A percentile compares a stretch with the other conserved stretches of the same genome.
Evolutionary conservation across 2,888 invertebrate genomes (phyloP).

Genomic region (Colletes collaris): DNA sequence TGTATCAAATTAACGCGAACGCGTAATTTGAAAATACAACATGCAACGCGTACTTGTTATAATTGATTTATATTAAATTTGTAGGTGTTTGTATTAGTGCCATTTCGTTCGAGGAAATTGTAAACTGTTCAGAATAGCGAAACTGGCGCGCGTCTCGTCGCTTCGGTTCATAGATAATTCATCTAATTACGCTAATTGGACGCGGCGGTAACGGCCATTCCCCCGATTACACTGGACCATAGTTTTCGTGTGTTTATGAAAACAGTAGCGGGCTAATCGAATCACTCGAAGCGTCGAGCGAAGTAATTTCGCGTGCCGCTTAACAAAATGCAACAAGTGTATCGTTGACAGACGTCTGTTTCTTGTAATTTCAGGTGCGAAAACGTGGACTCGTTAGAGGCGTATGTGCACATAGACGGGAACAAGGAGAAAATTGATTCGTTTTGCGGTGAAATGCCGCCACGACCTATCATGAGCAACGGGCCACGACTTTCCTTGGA

Average conservation of each 20-base stretch:
- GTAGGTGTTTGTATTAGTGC: background rate
- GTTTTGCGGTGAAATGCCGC: constrained; percentile 91
- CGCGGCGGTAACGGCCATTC: constrained; percentile 1
- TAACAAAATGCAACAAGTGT: constrained; percentile 1
- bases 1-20: too few relatives aligned
- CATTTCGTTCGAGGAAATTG: background rate
- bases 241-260: constrained; percentile 8
- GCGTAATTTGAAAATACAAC: too few relatives aligned
- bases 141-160: background rate
- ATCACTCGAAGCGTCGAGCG: background rate
- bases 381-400: constrained; percentile 90
- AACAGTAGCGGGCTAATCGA: constrained; percentile 8
- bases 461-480: constrained; percentile 96
- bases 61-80: background rate
- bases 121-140: background rate
- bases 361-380: constrained; percentile 86
- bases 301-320: background rate
- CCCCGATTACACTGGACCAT: constrained; percentile 1
- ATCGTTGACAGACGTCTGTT: background rate
- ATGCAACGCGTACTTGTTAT: too few relatives aligned
- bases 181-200: constrained; percentile 39
- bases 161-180: constrained; percentile 13
- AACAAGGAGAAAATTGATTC: constrained; percentile 93
- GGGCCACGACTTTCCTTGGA: constrained; percentile 93
- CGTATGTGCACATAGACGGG: constrained; percentile 92